Evolutionary conservation across 2,888 invertebrate species (phyloP).

Genomic region (Ptychoptera contaminata): DNA sequence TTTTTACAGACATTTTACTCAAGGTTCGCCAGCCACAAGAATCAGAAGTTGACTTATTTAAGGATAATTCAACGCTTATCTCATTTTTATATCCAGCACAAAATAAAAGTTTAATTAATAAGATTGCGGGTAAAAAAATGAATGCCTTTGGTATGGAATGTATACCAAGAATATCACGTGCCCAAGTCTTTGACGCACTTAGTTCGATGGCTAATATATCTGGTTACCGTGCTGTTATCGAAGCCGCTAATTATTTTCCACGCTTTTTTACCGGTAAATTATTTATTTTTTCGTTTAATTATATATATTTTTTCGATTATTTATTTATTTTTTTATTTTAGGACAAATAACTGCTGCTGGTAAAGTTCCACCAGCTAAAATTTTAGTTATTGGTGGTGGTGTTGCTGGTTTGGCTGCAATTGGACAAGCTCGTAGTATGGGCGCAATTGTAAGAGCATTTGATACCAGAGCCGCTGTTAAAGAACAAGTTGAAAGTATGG

Average conservation of each 20-base stretch:
- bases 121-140: constrained; percentile 49
- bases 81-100: constrained; percentile 76
- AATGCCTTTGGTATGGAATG: constrained; percentile 85
- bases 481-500: constrained; percentile 74
- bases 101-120: constrained; percentile 56
- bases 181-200: constrained; percentile 79
- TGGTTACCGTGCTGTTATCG: constrained; percentile 76
- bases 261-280: constrained; percentile 53
- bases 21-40: constrained; percentile 59
- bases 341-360: constrained; percentile 84
- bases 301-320: constrained; percentile 5
- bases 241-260: constrained; percentile 81
- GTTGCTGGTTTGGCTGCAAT: constrained; percentile 79
- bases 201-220: constrained; percentile 87
- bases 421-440: constrained; percentile 68
- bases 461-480: constrained; percentile 71
- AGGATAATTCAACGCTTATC: constrained; percentile 52
- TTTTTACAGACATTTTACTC: constrained; percentile 53
- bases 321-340: constrained; percentile 16
- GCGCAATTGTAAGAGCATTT: constrained; percentile 76
- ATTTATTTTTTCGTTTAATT: background rate
- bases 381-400: constrained; percentile 76
- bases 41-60: constrained; percentile 48
- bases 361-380: constrained; percentile 77
- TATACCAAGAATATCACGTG: constrained; percentile 72